These are phyloP conservation scores for Rutilus rutilus DNA, from an alignment of 2,113 vertebrate genomes.

Conservation along the genomic window DNA sequence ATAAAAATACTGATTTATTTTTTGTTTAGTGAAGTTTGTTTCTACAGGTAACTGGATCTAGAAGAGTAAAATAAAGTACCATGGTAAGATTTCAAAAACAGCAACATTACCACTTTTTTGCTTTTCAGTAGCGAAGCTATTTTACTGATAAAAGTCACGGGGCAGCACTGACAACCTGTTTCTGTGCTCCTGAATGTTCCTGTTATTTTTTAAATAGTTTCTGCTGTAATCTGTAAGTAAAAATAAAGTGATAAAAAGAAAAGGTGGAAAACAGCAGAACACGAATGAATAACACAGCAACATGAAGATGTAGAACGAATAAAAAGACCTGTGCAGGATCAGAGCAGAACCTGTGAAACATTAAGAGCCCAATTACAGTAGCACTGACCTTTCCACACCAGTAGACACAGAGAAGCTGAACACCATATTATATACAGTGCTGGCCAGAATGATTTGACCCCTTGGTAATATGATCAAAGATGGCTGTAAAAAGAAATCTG, in stretches of 20 bases:
- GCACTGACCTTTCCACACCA: slow-evolving; percentile 71
- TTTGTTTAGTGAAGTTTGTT: too few relatives aligned
- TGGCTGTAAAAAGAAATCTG: too few relatives aligned
- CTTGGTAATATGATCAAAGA: too few relatives aligned
- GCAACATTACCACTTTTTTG: neutral
- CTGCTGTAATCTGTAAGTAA: neutral
- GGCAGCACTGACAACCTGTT: neutral
- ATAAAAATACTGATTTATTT: too few relatives aligned
- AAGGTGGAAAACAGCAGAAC: neutral
- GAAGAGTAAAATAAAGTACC: neutral
- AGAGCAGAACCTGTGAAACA: slow-evolving; percentile 60
- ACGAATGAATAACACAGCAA: neutral
- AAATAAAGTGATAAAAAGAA: neutral
- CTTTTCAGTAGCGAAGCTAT: neutral
- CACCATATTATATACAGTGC: slow-evolving; percentile 18
- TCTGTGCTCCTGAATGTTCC: neutral
- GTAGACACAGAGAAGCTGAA: slow-evolving; percentile 63
- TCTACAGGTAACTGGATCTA: neutral
- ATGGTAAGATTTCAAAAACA: neutral
- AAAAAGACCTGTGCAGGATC: slow-evolving; percentile 46
- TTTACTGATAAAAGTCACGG: neutral
- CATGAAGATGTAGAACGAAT: neutral
- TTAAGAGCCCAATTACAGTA: slow-evolving; percentile 71
- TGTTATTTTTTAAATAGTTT: neutral
- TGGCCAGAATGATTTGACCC: too few relatives aligned